Percentiles rank a stretch among this genome's conserved stretches.
phyloP scores from a whole-genome alignment of 2,888 invertebrate genomes.

The Heliconius aoede region DNA sequence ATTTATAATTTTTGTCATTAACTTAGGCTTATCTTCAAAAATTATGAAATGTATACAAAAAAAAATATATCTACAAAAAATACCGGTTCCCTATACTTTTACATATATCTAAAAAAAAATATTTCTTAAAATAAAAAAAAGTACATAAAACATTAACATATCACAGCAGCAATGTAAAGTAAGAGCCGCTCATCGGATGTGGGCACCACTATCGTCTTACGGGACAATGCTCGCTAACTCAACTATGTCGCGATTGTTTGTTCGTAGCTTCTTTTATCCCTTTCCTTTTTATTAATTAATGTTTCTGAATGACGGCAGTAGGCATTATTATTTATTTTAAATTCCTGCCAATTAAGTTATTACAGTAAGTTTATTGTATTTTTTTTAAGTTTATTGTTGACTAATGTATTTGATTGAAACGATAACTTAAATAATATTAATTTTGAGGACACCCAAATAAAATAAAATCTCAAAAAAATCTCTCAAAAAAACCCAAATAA shows the following conservation, averaged over 20 bases:
- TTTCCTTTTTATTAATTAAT: constrained; percentile 50
- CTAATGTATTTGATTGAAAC: not conserved
- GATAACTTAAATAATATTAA: not conserved
- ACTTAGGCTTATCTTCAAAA: not conserved
- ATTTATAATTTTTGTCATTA: too few relatives aligned
- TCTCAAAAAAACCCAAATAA: not conserved
- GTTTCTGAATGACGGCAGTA: constrained; percentile 45
- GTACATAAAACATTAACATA: not conserved
- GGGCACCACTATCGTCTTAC: constrained; percentile 41
- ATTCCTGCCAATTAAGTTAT: not conserved
- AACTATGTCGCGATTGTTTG: constrained; percentile 48
- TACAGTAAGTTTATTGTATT: not conserved
- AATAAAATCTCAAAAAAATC: not conserved
- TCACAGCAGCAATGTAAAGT: constrained; percentile 14
- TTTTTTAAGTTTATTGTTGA: too few relatives aligned
- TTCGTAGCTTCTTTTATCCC: constrained; percentile 48
- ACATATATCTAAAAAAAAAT: not conserved
- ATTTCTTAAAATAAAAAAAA: not conserved
- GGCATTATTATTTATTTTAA: constrained; percentile 4
- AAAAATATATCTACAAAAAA: not conserved
- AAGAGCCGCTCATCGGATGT: constrained; percentile 27
- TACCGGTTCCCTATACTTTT: too few relatives aligned
- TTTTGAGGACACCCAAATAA: not conserved
- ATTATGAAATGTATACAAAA: not conserved
- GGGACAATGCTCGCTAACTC: constrained; percentile 48